These are phyloP conservation scores for Proterorhinus semilunaris DNA, from an alignment of 2,113 vertebrate species.

Conservation along the genomic window DNA sequence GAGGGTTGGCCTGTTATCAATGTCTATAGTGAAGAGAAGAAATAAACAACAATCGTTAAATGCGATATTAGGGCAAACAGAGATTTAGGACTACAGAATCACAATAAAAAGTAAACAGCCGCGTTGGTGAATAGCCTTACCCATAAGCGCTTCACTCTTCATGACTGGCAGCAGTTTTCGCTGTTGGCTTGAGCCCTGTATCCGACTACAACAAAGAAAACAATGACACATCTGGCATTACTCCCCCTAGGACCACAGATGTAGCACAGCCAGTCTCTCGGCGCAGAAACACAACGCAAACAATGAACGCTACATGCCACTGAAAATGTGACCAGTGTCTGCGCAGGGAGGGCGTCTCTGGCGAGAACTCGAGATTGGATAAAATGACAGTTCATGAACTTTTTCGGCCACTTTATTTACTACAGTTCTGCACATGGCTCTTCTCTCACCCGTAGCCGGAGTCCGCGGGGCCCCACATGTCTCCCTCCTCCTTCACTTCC, in stretches of 20 bases:
- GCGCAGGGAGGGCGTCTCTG: background rate
- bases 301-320: background rate
- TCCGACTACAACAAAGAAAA: conserved; percentile 2
- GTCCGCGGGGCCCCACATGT: background rate
- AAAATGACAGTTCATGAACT: background rate
- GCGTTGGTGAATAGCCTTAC: background rate
- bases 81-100: too few species aligned
- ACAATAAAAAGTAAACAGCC: background rate
- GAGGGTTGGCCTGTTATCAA: background rate
- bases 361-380: background rate
- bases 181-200: background rate
- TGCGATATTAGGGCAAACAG: background rate
- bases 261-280: background rate
- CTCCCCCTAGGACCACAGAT: background rate
- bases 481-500: conserved; percentile 3
- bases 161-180: background rate
- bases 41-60: background rate
- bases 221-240: conserved; percentile 5
- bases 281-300: background rate
- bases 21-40: background rate
- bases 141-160: background rate
- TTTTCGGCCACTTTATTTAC: background rate
- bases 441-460: background rate
- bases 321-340: background rate
- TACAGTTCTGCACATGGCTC: background rate